phyloP scores from a whole-genome alignment of 92 coral and sea anemone species.

The Blastomussa wellsi region DNA sequence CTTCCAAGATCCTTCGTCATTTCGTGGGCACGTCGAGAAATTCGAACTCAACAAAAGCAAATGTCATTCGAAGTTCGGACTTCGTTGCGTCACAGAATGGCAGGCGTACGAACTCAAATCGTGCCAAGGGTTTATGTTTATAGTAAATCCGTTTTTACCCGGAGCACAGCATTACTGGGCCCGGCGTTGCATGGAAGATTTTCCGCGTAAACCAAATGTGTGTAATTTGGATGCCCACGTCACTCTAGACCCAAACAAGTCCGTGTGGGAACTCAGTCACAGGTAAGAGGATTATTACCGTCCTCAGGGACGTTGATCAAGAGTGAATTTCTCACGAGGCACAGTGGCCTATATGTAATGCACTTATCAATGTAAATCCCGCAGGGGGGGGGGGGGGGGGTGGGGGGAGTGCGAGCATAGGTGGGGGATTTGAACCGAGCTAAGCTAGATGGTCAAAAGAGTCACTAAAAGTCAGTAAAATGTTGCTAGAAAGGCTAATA shows the following conservation, averaged over 20 bases:
- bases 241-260: conserved; percentile 57
- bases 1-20: conserved; percentile 76
- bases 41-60: conserved; percentile 32
- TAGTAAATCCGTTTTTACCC: conserved; percentile 84
- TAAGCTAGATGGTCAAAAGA: too few relatives aligned
- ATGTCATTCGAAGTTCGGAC: conserved; percentile 68
- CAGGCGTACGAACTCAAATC: conserved; percentile 66
- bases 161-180: conserved; percentile 96
- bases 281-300: not conserved
- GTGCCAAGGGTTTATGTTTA: conserved; percentile 87
- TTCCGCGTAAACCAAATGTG: conserved; percentile 88
- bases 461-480: too few relatives aligned
- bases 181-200: conserved; percentile 85
- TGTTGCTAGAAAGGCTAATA: too few relatives aligned
- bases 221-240: conserved; percentile 86
- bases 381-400: too few relatives aligned
- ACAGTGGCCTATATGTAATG: too few relatives aligned
- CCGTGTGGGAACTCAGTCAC: conserved; percentile 82
- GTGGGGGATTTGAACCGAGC: too few relatives aligned
- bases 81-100: conserved; percentile 81
- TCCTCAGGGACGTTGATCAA: not conserved
- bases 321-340: not conserved
- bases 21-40: conserved; percentile 59
- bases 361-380: too few relatives aligned
- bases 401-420: too few relatives aligned